phyloP scores from a whole-genome alignment of 2,797 vertebrate species.

The Loris lydekkerianus region DNA sequence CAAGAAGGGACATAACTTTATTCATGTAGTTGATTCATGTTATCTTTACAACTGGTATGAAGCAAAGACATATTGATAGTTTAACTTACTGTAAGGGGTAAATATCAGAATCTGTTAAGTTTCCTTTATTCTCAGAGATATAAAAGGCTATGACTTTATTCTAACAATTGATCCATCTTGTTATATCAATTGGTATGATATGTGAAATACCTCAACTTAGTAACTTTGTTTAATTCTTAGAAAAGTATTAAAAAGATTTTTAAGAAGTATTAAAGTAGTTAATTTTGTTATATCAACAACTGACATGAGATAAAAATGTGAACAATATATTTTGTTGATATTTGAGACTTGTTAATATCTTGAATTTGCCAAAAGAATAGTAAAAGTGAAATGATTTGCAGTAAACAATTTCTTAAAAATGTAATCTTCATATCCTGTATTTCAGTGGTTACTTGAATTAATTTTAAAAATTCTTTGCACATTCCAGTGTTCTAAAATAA shows the following conservation, averaged over 20 bases:
- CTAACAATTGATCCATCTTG: not conserved
- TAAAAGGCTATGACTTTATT: not conserved
- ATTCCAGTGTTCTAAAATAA: conserved; percentile 26
- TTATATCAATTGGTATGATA: not conserved
- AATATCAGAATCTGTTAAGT: not conserved
- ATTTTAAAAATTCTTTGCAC: not conserved
- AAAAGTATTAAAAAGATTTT: not conserved
- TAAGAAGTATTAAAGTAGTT: not conserved
- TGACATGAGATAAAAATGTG: not conserved
- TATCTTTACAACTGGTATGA: not conserved
- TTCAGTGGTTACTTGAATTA: conserved; percentile 31
- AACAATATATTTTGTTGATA: not conserved
- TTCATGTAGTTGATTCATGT: not conserved
- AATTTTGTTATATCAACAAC: not conserved
- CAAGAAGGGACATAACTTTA: not conserved
- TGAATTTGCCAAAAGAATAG: conserved; percentile 27
- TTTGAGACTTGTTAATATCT: conserved; percentile 7
- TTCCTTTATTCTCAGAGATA: conserved; percentile 24
- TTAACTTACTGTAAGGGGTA: not conserved
- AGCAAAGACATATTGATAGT: not conserved
- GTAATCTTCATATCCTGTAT: conserved; percentile 15
- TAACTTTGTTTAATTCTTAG: conserved; percentile 28
- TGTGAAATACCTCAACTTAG: conserved; percentile 9
- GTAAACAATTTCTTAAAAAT: not conserved
- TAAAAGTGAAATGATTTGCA: not conserved